Evolutionary conservation across 2,797 vertebrate species (phyloP), one percentile per base, ranked within the genome.

Genomic region (Lithobates pipiens): DNA sequence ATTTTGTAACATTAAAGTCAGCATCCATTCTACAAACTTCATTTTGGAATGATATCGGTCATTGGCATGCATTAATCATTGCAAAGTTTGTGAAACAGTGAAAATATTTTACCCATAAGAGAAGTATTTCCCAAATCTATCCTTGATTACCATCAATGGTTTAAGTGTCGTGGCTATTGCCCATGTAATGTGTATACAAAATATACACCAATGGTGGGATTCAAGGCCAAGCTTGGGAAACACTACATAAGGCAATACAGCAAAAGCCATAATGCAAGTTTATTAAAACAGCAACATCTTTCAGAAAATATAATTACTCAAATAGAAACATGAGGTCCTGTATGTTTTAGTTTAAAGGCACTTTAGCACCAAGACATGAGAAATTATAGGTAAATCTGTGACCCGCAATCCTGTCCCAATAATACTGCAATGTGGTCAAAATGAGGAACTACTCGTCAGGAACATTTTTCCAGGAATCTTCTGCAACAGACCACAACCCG

Each of bases 351-450:
- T 10, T 63, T 39, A 44, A 54, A 84, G 83, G 82, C 46, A 78
- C 68, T 8, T 77, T 42, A 77, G 82, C 75, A 72, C 82, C 83
- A 73, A 10, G 29, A 67, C 29, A 32, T 67, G 68, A 29, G 2
- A 70, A 29, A 42, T 13, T 42, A 57, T 23, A 39, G 29, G 36
- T 70, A 50, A 15, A 54, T 80, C 44, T 6, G 10, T 50, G 63
- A 82, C n/a, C 46, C 23, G 5, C 13, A 21, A 42, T 29, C 10
- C 50, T n/a, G 27, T 42, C 23, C 23, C 75, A 50, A 57, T 78
- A 84, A 84, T 78, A 84, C 82, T 77, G 82, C n/a, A 70, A 70
- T 9, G 21, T 23, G 18, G 54, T 61, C 10, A 23, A 61, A 23
- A 21, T 16, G 2, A 54, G 1, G 50, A 61, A 23, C 0, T 61